phyloP scores from a whole-genome alignment of 2,888 invertebrate genomes.

The Callyntrura guangdongensis region DNA sequence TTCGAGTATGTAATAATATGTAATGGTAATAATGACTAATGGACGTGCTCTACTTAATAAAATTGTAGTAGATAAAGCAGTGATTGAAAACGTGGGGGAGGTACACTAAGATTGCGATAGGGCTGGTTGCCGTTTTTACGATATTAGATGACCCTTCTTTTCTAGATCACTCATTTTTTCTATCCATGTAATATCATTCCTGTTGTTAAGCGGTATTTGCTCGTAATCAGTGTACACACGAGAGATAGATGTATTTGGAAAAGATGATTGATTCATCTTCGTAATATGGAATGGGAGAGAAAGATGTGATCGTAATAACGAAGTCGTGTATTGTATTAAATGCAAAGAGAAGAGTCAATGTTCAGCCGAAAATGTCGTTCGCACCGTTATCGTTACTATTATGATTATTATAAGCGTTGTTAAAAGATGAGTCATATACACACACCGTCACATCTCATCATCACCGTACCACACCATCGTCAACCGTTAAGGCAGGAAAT shows the following conservation, averaged over 20 bases:
- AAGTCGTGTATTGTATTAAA: background rate
- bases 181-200: background rate
- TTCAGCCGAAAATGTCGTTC: background rate
- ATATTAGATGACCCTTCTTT: background rate
- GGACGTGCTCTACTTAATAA: conserved; percentile 1
- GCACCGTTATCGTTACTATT: too few relatives aligned
- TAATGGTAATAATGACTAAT: background rate
- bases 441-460: too few relatives aligned
- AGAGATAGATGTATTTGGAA: background rate
- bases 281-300: background rate
- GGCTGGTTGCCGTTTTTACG: background rate
- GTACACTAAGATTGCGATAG: background rate
- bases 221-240: background rate
- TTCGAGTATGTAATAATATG: too few relatives aligned
- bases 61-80: background rate
- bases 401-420: conserved; percentile 4
- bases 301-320: background rate
- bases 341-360: background rate
- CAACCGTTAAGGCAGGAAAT: background rate
- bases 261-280: background rate
- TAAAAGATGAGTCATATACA: background rate
- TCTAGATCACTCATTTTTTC: conserved; percentile 4
- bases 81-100: conserved; percentile 3
- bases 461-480: too few relatives aligned
- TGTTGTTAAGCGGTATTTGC: background rate